Evolutionary conservation across 2,113 vertebrate genomes (phyloP).

Genomic region (Crotalus viridis): DNA sequence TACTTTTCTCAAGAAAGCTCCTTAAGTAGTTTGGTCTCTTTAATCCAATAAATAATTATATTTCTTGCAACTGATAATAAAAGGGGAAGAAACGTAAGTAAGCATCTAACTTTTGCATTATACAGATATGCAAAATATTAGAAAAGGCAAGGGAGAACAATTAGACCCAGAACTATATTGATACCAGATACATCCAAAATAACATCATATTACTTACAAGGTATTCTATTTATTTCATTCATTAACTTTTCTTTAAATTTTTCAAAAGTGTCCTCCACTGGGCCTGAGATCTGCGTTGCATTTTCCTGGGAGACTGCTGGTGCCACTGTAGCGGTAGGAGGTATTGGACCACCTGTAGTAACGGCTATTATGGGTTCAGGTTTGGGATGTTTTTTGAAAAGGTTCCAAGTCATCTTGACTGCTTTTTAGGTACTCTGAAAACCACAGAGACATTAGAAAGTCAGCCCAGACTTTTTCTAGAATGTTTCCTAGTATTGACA

Average conservation of each 20-base stretch:
- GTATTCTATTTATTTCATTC: conserved; percentile 92
- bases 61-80: background rate
- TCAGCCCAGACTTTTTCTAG: background rate
- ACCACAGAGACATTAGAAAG: fast-evolving
- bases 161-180: background rate
- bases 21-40: background rate
- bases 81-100: background rate
- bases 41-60: background rate
- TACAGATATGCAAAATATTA: background rate
- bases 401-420: conserved; percentile 81
- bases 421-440: conserved; percentile 45
- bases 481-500: no score
- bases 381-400: conserved; percentile 80
- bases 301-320: conserved; percentile 77
- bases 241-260: conserved; percentile 90
- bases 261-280: conserved; percentile 78
- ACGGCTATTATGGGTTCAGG: conserved; percentile 60
- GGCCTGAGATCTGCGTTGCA: conserved; percentile 73
- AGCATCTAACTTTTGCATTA: background rate
- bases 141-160: background rate
- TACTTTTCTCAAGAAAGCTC: background rate
- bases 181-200: background rate
- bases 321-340: conserved; percentile 15
- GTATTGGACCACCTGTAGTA: background rate
- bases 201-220: conserved; percentile 77